Evolutionary conservation across 2,113 vertebrate genomes (phyloP).

Genomic region (Nannospalax galili): DNA sequence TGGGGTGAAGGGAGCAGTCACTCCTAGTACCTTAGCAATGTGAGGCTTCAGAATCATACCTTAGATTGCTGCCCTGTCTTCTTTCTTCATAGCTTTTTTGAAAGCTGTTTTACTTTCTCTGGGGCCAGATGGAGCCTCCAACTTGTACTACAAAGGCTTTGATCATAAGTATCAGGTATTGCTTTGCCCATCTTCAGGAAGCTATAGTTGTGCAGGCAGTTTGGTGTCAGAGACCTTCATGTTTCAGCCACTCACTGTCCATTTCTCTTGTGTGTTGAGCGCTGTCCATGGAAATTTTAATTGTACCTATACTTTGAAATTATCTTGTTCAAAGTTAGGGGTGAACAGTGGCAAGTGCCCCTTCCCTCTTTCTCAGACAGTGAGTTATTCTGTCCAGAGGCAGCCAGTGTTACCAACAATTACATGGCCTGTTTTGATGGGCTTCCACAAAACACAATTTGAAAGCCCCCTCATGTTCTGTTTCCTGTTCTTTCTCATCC

Average conservation of each 20-base stretch:
- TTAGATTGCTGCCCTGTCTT: background rate
- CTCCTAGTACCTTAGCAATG: background rate
- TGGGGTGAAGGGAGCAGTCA: background rate
- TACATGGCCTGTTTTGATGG: background rate
- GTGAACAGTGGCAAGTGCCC: background rate
- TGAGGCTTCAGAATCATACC: background rate
- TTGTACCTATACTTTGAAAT: constrained; percentile 28
- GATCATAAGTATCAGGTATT: background rate
- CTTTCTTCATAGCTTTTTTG: background rate
- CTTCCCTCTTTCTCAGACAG: background rate
- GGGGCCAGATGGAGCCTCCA: background rate
- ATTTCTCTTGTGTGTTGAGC: background rate
- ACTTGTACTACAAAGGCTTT: background rate
- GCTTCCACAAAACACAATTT: background rate
- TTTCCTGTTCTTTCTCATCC: background rate
- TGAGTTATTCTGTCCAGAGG: background rate
- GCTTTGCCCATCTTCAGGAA: no score
- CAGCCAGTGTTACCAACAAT: background rate
- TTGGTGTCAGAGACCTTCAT: background rate
- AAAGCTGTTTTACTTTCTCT: background rate
- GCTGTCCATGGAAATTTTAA: background rate
- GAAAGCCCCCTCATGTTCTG: background rate
- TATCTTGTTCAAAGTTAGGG: background rate
- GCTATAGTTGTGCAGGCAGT: no score
- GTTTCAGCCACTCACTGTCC: background rate